Evolutionary conservation across 2,797 vertebrate genomes (phyloP), one percentile per base, ranked within the genome.

Genomic region (Oceanodroma leucorhoa): DNA sequence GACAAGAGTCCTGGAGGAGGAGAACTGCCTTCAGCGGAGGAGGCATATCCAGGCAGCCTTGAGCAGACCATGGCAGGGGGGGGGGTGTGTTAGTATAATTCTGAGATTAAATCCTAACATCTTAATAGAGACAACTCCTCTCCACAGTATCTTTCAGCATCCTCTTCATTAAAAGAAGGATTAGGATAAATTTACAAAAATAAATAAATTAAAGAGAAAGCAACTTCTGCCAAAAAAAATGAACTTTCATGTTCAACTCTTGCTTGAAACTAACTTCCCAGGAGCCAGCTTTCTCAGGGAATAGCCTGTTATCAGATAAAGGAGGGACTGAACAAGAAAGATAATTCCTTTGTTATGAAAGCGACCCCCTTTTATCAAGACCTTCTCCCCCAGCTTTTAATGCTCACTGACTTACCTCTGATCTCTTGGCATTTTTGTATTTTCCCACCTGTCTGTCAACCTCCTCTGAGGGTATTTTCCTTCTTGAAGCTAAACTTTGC

Each of bases 401-500:
- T 75, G 34, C 82, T 97, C 24, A 27, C 40, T 45, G 91, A 70
- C 53, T 81, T 95, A 88, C 83, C 72, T 94, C 89, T 94, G 87
- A 76, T 85, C 70, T 83, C 80, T 94, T 89, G 79, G 55, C 66
- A 84, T 80, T 90, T 95, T 86, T 87, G 46, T 83, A 36, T 87
- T 93, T 89, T 90, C 66, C 90, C 92, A 97, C 95, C 94, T 97
- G 95, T 91, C 91, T 92, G 78, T 95, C 93, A 87, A 16, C 51
- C 88, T 96, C 83, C 89, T 96, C 95, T 84, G 81, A 83, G 91
- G 96, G 57, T 84, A 92, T 87, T 95, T 95, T 96, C 86, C 45
- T 57, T 94, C 93, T 96, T 81, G 84, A 90, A 96, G 90, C 70
- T 89, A 94, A 96, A 94, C 67, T 94, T 97, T 88, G 89, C 89